phyloP scores from a whole-genome alignment of 2,797 vertebrate species.

The Coluber constrictor region DNA sequence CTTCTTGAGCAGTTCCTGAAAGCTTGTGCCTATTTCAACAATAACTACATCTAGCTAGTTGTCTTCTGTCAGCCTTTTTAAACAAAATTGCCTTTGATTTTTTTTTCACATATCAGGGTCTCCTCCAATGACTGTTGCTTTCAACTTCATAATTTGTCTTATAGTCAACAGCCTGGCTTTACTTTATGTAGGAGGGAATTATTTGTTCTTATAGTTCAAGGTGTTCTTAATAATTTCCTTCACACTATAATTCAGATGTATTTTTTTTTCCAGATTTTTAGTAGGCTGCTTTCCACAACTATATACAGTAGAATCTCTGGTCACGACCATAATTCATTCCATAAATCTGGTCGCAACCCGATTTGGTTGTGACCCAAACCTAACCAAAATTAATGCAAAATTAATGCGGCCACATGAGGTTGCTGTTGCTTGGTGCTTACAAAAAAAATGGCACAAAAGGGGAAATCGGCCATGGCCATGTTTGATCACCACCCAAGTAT shows the following conservation, averaged over 20 bases:
- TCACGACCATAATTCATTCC: too few species aligned
- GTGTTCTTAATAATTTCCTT: background rate
- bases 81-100: background rate
- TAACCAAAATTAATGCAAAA: too few species aligned
- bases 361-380: too few species aligned
- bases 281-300: background rate
- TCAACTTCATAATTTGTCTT: background rate
- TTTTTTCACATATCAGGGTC: background rate
- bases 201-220: background rate
- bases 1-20: background rate
- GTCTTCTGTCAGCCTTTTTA: background rate
- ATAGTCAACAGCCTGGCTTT: background rate
- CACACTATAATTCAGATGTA: background rate
- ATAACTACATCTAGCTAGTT: background rate
- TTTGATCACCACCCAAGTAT: too few species aligned
- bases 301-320: background rate
- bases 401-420: too few species aligned
- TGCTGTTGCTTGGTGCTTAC: too few species aligned
- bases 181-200: background rate
- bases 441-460: too few species aligned
- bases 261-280: background rate
- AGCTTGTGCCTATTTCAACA: background rate
- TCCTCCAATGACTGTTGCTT: background rate
- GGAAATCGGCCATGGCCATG: too few species aligned
- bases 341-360: too few species aligned